Percentiles rank a stretch among this genome's conserved stretches.
Evolutionary conservation across 2,888 invertebrate genomes (phyloP).

Genomic region (Prenolepis imparis): DNA sequence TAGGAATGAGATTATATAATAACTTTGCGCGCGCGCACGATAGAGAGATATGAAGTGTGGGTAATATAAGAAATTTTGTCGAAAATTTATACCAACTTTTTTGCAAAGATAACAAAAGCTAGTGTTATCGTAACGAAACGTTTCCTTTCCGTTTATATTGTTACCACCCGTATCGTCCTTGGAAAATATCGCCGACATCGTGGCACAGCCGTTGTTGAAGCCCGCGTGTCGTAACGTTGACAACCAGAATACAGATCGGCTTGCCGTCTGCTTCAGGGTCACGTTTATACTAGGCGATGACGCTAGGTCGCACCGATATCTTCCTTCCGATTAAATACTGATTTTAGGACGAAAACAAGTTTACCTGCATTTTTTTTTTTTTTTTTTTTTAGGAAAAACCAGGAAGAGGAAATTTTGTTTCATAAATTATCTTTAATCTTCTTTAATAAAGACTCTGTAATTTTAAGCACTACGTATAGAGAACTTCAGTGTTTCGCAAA

Average conservation of each 20-base stretch:
- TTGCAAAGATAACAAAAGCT: not conserved
- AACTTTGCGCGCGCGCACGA: not conserved
- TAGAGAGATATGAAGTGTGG: not conserved
- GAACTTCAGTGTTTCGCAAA: not conserved
- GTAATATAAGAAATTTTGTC: not conserved
- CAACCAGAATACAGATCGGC: constrained; percentile 32
- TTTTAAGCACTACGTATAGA: not conserved
- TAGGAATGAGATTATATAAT: not conserved
- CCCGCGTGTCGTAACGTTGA: constrained; percentile 25
- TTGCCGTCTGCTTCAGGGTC: constrained; percentile 33
- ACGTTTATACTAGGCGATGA: constrained; percentile 65
- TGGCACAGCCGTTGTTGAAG: not conserved
- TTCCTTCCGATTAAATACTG: constrained; percentile 39
- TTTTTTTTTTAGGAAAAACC: not conserved
- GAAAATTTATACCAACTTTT: not conserved
- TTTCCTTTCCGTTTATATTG: not conserved
- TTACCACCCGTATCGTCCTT: not conserved
- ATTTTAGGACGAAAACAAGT: not conserved
- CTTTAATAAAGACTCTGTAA: not conserved
- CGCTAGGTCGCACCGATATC: constrained; percentile 53
- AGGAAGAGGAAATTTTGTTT: not conserved
- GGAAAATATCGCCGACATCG: not conserved
- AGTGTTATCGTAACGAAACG: not conserved
- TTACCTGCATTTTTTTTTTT: not conserved
- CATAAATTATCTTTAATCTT: not conserved